Evolutionary conservation across 2,888 invertebrate species (phyloP).

Genomic region (Drosophila multiciliata): DNA sequence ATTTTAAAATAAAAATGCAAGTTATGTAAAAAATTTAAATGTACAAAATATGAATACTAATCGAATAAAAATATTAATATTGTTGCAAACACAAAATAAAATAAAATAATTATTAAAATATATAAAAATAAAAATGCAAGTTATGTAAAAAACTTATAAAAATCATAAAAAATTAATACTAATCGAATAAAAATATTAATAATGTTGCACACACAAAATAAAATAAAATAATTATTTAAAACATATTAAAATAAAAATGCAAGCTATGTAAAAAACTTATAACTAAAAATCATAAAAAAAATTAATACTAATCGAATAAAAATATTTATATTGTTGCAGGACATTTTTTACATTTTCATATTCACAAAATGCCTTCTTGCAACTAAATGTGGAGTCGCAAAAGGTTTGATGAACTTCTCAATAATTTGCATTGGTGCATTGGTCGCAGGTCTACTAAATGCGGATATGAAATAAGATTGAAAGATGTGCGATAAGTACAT

Average conservation of each 20-base stretch:
- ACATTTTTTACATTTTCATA: neutral
- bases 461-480: constrained; percentile 66
- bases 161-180: neutral
- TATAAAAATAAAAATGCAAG: too few relatives aligned
- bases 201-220: neutral
- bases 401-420: constrained; percentile 60
- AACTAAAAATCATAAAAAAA: neutral
- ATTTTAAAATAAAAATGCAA: too few relatives aligned
- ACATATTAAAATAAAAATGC: too few relatives aligned
- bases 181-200: neutral
- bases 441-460: constrained; percentile 28
- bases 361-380: neutral
- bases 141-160: neutral
- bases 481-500: constrained; percentile 42
- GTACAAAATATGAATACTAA: neutral
- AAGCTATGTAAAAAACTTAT: neutral
- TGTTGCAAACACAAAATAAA: neutral
- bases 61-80: neutral
- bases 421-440: constrained; percentile 64
- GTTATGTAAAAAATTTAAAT: neutral
- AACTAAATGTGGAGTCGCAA: neutral
- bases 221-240: neutral
- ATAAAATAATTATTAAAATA: neutral
- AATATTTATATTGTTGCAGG: neutral
- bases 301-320: neutral